These are phyloP conservation scores for Galbula dea DNA, from an alignment of 2,113 vertebrate genomes.

Conservation along the genomic window DNA sequence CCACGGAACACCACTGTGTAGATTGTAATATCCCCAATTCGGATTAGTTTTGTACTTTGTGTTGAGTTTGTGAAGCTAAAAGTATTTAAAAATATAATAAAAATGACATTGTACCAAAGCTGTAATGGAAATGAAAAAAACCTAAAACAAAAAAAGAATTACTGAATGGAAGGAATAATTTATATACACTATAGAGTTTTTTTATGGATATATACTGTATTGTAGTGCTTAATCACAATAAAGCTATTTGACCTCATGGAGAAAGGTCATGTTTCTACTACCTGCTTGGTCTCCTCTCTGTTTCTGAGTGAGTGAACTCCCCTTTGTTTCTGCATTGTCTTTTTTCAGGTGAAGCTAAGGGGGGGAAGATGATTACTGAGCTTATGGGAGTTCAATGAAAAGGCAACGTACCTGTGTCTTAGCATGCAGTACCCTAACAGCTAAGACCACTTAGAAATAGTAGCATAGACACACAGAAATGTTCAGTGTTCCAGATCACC, in stretches of 20 bases:
- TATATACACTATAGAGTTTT: conserved; percentile 83
- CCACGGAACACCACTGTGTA: conserved; percentile 86
- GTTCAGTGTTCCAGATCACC: neutral
- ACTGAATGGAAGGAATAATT: conserved; percentile 83
- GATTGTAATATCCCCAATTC: conserved; percentile 77
- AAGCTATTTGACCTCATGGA: conserved; percentile 80
- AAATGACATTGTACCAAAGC: conserved; percentile 84
- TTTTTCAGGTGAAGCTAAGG: neutral
- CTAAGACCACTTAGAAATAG: neutral
- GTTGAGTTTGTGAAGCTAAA: conserved; percentile 86
- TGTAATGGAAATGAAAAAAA: conserved; percentile 69
- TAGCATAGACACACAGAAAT: neutral
- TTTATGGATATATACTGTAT: conserved; percentile 85
- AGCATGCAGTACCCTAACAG: neutral
- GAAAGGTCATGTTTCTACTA: conserved; percentile 84
- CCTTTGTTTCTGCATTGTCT: neutral
- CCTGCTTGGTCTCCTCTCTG: conserved; percentile 59
- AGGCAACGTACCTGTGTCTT: neutral
- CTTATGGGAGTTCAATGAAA: neutral
- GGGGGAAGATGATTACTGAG: neutral
- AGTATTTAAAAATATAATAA: conserved; percentile 81
- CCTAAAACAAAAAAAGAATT: conserved; percentile 45
- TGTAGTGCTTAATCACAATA: conserved; percentile 86
- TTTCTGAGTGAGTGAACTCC: neutral
- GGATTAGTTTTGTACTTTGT: conserved; percentile 87